phyloP scores from a whole-genome alignment of 1,140 invertebrate species.

The Linepithema humile region DNA sequence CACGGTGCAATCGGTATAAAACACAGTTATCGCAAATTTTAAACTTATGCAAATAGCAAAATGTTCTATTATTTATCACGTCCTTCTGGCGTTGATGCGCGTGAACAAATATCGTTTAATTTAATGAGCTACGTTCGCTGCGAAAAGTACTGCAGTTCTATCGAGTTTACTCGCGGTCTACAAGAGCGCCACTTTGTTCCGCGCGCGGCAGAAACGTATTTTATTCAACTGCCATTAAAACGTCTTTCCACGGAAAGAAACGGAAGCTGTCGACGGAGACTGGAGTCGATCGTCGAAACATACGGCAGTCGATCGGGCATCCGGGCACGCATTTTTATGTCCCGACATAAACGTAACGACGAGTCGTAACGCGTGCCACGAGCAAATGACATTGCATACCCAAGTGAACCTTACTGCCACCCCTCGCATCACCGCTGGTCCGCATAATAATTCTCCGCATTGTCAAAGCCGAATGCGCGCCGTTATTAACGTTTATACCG shows the following conservation, averaged over 20 bases:
- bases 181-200: conserved; percentile 2
- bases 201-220: conserved; percentile 9
- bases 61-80: not conserved
- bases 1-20: not conserved
- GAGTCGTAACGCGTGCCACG: conserved; percentile 77
- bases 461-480: conserved; percentile 71
- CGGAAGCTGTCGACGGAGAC: conserved; percentile 52
- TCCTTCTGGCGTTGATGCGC: not conserved
- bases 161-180: not conserved
- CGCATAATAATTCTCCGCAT: conserved; percentile 78
- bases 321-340: conserved; percentile 74
- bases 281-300: conserved; percentile 71
- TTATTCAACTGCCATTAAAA: conserved; percentile 22
- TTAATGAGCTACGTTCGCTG: not conserved
- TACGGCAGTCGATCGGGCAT: conserved; percentile 70
- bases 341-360: conserved; percentile 78
- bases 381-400: conserved; percentile 72
- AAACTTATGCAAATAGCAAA: not conserved
- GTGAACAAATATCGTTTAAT: not conserved
- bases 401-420: conserved; percentile 55
- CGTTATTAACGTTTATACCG: conserved; percentile 76
- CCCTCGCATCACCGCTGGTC: conserved; percentile 21
- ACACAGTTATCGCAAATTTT: not conserved
- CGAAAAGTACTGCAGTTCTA: not conserved
- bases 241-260: conserved; percentile 21